phyloP scores from a whole-genome alignment of 2,797 vertebrate genomes.

The Rhynchotus rufescens region DNA sequence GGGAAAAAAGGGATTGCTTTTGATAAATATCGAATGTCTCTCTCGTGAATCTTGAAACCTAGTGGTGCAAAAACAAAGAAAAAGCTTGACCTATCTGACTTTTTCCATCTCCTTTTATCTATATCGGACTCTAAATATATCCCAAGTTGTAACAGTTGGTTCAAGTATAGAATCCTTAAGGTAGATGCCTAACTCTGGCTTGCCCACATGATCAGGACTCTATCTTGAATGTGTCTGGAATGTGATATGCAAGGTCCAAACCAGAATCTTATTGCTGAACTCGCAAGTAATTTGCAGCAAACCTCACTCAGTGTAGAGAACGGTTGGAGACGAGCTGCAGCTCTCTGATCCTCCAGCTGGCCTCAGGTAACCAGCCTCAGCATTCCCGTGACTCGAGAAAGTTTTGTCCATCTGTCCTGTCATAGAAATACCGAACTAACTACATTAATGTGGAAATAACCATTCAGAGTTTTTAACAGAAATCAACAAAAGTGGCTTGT shows the following conservation, averaged over 20 bases:
- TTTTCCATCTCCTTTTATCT: not conserved
- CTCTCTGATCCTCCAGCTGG: not conserved
- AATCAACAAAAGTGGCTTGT: rapidly evolving
- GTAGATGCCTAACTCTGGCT: not conserved
- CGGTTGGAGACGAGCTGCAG: not conserved
- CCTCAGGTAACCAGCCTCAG: not conserved
- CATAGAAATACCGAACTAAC: not conserved
- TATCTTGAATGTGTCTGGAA: not conserved
- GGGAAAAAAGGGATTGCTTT: not conserved
- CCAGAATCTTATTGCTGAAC: not conserved
- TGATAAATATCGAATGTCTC: not conserved
- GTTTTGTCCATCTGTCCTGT: not conserved
- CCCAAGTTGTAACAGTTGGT: not conserved
- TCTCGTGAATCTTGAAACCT: not conserved
- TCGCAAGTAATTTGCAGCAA: not conserved
- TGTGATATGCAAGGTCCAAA: not conserved
- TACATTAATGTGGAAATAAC: not conserved
- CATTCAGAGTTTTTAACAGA: not conserved
- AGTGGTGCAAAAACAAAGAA: not conserved
- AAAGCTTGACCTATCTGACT: not conserved
- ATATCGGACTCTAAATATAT: not conserved
- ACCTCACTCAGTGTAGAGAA: not conserved
- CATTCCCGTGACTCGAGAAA: not conserved
- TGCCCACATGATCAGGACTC: not conserved
- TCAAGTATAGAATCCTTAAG: not conserved